Conservation (phyloP, 2,797 vertebrate genomes). For the Danio choprae region DNA sequence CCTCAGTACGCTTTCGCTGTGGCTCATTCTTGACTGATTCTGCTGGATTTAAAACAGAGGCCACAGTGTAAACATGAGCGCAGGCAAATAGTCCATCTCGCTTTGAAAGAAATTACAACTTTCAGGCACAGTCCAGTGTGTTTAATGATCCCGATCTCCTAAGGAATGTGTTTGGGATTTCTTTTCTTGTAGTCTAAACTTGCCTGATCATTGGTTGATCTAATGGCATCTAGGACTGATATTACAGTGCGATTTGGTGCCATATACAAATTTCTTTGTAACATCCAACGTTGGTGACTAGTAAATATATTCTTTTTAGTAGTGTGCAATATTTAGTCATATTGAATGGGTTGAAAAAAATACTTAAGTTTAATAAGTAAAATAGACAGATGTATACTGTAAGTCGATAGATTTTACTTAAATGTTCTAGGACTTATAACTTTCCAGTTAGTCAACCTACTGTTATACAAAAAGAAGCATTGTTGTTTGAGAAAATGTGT, state of each 20-base stretch:
- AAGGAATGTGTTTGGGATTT: background rate
- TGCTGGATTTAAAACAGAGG: constrained; percentile 12
- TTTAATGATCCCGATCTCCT: background rate
- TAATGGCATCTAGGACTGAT: background rate
- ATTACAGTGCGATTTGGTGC: background rate
- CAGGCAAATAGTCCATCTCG: background rate
- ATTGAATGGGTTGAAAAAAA: background rate
- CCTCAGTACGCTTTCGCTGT: background rate
- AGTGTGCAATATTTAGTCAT: background rate
- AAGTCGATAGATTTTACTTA: background rate
- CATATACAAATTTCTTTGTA: background rate
- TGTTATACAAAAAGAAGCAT: background rate
- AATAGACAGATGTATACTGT: background rate
- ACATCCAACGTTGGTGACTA: background rate
- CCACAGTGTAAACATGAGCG: background rate
- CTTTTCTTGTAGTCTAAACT: background rate
- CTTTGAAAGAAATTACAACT: background rate
- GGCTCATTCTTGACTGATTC: constrained; percentile 6
- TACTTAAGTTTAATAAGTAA: background rate
- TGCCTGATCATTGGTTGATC: background rate
- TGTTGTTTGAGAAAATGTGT: too few relatives aligned
- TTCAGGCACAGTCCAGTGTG: background rate
- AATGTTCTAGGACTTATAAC: background rate
- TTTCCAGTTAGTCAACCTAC: background rate
- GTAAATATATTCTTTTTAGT: background rate